Evolutionary conservation across 2,113 vertebrate genomes (phyloP).

Genomic region (Serinus canaria): DNA sequence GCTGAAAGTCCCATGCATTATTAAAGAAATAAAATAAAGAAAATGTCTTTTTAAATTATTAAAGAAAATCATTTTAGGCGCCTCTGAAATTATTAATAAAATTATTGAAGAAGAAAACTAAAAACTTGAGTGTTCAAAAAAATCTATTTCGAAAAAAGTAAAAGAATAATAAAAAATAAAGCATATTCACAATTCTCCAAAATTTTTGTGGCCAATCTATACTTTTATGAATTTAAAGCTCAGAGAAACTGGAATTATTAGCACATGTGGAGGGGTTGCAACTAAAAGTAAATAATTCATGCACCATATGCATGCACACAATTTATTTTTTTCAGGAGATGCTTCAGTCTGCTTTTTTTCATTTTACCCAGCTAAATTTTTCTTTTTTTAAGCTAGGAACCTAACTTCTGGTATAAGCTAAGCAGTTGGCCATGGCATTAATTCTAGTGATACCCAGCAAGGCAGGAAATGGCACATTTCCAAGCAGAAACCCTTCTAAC

Average conservation of each 20-base stretch:
- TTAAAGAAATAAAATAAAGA: background rate
- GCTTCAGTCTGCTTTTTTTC: background rate
- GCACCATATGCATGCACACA: background rate
- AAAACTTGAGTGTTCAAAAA: background rate
- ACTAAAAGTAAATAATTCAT: background rate
- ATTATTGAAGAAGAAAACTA: background rate
- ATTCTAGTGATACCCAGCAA: background rate
- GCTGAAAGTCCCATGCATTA: background rate
- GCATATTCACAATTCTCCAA: background rate
- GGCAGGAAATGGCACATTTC: background rate
- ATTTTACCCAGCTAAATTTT: background rate
- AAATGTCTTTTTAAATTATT: background rate
- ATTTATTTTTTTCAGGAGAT: background rate
- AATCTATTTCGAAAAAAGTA: background rate
- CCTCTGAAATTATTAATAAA: background rate
- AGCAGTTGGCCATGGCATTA: background rate
- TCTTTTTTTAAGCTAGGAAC: background rate
- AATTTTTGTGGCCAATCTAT: background rate
- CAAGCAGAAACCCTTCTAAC: background rate
- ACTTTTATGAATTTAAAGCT: background rate
- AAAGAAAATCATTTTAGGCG: background rate
- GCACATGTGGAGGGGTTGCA: background rate
- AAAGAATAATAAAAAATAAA: background rate
- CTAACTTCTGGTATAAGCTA: background rate
- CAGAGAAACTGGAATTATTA: background rate